Conservation (phyloP, 2,113 vertebrate species). For the Grus americana region DNA sequence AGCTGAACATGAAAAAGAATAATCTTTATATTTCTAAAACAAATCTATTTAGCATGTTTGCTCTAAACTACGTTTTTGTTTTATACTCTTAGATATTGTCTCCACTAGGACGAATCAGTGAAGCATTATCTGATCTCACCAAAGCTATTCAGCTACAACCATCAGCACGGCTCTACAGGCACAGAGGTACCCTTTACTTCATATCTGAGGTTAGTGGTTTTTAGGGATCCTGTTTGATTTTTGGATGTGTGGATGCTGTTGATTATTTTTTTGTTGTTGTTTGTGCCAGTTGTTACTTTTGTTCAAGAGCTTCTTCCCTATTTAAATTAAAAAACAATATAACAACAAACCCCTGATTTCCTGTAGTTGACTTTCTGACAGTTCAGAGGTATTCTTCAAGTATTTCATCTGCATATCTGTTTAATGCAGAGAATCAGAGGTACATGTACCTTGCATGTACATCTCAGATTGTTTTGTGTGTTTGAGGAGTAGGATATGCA, state of each 20-base stretch:
- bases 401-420: background rate
- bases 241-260: background rate
- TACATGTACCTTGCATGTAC: background rate
- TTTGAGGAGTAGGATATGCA: background rate
- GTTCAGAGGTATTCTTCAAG: background rate
- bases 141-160: conserved; percentile 95
- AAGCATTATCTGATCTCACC: conserved; percentile 91
- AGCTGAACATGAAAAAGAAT: background rate
- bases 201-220: conserved; percentile 89
- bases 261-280: background rate
- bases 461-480: background rate
- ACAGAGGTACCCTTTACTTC: conserved; percentile 93
- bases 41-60: background rate
- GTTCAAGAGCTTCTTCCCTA: background rate
- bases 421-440: background rate
- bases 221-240: background rate
- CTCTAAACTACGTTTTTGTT: background rate
- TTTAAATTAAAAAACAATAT: background rate
- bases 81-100: conserved; percentile 86
- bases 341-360: background rate
- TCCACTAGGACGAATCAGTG: conserved; percentile 91
- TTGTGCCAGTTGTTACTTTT: background rate
- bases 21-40: background rate
- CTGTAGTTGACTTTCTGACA: background rate
- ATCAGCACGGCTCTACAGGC: conserved; percentile 91